These are phyloP conservation scores for Sebastes taczanowskii DNA, from an alignment of 2,797 vertebrate genomes.

Conservation along the genomic window DNA sequence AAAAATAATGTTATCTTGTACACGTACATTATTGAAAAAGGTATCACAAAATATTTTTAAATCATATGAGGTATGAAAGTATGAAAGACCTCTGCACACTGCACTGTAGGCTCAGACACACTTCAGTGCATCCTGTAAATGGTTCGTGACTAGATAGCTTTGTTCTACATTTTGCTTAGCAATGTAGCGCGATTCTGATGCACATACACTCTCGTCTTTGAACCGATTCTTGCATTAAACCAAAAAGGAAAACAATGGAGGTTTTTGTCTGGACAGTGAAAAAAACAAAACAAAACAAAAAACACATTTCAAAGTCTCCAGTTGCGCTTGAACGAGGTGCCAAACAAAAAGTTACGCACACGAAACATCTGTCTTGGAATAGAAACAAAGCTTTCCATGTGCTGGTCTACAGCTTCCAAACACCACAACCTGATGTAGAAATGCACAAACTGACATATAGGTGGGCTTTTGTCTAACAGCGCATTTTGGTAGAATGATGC, in stretches of 20 bases:
- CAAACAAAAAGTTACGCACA: not conserved
- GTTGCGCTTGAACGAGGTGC: conserved; percentile 3
- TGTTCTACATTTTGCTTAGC: conserved; percentile 34
- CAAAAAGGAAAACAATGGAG: not conserved
- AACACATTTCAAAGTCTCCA: not conserved
- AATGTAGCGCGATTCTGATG: conserved; percentile 13
- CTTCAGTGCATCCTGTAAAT: conserved; percentile 24
- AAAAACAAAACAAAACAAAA: not conserved
- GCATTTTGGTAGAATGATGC: conserved; percentile 27
- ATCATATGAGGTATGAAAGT: conserved; percentile 79
- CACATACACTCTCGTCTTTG: not conserved
- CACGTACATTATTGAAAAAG: conserved; percentile 62
- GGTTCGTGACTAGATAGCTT: conserved; percentile 20
- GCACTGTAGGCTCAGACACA: conserved; percentile 30
- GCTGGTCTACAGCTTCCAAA: conserved; percentile 54
- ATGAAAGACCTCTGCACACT: conserved; percentile 60
- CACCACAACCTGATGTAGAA: conserved; percentile 7
- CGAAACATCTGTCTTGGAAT: not conserved
- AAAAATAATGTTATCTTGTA: conserved; percentile 70
- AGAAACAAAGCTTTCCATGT: conserved; percentile 13
- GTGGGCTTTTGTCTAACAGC: conserved; percentile 10
- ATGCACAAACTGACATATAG: not conserved
- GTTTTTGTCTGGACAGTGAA: conserved; percentile 2
- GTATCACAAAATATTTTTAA: conserved; percentile 75
- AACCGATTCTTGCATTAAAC: conserved; percentile 11